Percentiles rank a stretch among this genome's conserved stretches.
These are phyloP conservation scores for Dipodomys merriami DNA, from an alignment of 2,113 vertebrate species.

Conservation along the genomic window DNA sequence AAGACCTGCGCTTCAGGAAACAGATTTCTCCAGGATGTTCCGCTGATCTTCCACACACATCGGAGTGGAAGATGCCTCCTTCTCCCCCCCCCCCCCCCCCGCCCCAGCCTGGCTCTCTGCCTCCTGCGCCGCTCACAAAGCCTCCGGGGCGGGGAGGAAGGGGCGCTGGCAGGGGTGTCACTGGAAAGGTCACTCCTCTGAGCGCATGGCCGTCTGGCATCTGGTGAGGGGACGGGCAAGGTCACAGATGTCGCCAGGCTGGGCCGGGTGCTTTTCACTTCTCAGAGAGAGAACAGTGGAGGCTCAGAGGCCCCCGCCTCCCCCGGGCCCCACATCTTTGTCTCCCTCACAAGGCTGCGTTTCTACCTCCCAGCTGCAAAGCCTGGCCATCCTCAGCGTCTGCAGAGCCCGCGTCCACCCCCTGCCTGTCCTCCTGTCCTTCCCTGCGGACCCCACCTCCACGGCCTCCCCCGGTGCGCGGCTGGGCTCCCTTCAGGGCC, in stretches of 20 bases:
- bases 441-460: no score
- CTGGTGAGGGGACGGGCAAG: constrained; percentile 69
- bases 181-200: constrained; percentile 49
- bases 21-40: neutral
- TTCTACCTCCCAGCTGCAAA: constrained; percentile 62
- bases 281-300: constrained; percentile 68
- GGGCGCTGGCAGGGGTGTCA: constrained; percentile 38
- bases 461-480: no score
- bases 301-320: constrained; percentile 46
- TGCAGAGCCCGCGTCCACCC: neutral
- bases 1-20: neutral
- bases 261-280: constrained; percentile 43
- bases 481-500: no score
- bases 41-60: neutral
- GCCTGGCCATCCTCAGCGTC: constrained; percentile 56
- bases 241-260: constrained; percentile 74
- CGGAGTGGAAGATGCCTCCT: neutral
- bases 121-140: neutral
- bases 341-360: constrained; percentile 67
- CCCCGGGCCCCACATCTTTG: constrained; percentile 68
- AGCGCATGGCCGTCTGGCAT: constrained; percentile 70
- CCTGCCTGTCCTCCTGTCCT: no score
- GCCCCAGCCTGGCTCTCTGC: neutral
- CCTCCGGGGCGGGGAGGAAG: neutral
- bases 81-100: neutral